These are phyloP conservation scores for Orgyia antiqua DNA, from an alignment of 2,888 invertebrate species.

Conservation along the genomic window DNA sequence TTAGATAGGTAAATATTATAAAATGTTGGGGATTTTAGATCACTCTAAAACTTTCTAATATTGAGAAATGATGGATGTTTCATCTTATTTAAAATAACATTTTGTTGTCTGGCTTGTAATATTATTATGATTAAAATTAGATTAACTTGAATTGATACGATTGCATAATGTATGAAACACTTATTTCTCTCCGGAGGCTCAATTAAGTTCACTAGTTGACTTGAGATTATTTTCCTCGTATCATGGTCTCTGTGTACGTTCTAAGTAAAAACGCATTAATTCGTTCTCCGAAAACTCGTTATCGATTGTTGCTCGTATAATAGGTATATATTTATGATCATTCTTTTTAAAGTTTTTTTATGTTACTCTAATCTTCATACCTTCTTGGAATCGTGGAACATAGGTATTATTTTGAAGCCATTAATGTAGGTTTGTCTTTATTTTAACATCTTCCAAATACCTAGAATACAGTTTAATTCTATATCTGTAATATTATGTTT, in stretches of 20 bases:
- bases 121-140: no score
- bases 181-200: conserved; percentile 3
- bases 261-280: conserved; percentile 43
- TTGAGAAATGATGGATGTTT: no score
- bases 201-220: no score
- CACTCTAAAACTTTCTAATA: no score
- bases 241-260: conserved; percentile 25
- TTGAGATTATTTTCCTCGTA: conserved; percentile 39
- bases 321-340: conserved; percentile 26
- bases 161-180: no score
- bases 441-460: conserved; percentile 28
- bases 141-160: no score
- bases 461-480: conserved; percentile 19
- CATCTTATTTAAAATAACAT: no score
- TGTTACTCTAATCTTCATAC: conserved; percentile 36
- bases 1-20: no score
- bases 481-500: conserved; percentile 11
- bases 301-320: conserved; percentile 40
- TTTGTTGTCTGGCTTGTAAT: no score
- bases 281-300: conserved; percentile 42
- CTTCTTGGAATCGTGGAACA: conserved; percentile 39
- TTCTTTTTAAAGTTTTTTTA: conserved; percentile 36
- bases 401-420: conserved; percentile 35
- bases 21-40: no score
- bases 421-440: conserved; percentile 35